Conservation (phyloP, 2,113 vertebrate genomes). For the Zosterops pallidus region DNA sequence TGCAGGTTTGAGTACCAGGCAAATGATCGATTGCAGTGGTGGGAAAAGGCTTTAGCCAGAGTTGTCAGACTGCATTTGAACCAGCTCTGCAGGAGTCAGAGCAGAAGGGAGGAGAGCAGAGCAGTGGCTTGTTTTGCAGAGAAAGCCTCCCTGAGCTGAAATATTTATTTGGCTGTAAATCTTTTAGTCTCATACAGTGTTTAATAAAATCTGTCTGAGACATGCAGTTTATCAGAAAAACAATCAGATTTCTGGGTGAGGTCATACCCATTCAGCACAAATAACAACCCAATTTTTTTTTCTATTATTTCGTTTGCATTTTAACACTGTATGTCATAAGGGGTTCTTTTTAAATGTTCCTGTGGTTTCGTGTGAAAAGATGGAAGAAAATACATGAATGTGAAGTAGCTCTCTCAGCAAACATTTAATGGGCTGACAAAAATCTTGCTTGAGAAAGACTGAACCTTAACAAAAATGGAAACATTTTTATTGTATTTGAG, state of each 20-base stretch:
- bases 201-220: neutral
- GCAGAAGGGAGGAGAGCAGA: neutral
- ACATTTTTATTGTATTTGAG: neutral
- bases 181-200: neutral
- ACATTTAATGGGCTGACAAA: neutral
- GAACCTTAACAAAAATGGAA: neutral
- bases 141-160: neutral
- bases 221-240: neutral
- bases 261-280: neutral
- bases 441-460: neutral
- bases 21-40: neutral
- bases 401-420: neutral
- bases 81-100: neutral
- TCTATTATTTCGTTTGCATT: neutral
- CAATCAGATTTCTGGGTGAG: neutral
- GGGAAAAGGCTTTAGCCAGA: neutral
- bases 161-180: conserved; percentile 2
- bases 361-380: neutral
- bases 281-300: neutral
- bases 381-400: neutral
- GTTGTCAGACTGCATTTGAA: neutral
- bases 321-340: neutral
- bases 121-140: neutral
- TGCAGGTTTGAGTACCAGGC: neutral
- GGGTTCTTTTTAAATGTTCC: neutral